Evolutionary conservation across 2,113 vertebrate genomes (phyloP), one percentile per base, ranked within the genome.

Genomic region (Lepidiolamprologus cunningtoni): DNA sequence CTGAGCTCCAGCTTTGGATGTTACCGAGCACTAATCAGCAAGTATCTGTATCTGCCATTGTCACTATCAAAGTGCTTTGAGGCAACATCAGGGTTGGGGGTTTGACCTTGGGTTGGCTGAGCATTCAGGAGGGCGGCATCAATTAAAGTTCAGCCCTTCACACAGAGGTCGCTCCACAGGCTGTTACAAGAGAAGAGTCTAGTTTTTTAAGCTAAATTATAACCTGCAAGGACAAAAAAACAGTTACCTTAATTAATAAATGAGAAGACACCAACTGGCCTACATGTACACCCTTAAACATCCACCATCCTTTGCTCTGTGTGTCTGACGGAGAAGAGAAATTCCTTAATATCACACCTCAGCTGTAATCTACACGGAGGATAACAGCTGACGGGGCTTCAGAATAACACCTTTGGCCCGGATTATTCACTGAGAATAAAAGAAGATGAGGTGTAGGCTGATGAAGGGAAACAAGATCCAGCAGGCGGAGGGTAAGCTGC

Each of bases 351-450:
- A 78, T 83, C 35, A n/a, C 85, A 81, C 87, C 85, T 86, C 68
- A 66, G 76, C 87, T 86, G 79, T 83, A 89, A 89, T 89, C 87
- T 81, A 35, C 42, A 6, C n/a, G 5, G n/a, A n/a, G n/a, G n/a
- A n/a, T n/a, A n/a, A n/a, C n/a, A n/a, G n/a, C n/a, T n/a, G n/a
- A n/a, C n/a, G n/a, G n/a, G n/a, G 85, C 78, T 76, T 61, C 87
- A 54, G 47, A 84, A 26, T 37, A 21, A 86, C 79, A 84, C 83
- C 76, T 79, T 57, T 5, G 52, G 19, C 9, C 85, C 54, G 47
- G 37, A 88, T 92, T 89, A 92, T 89, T 89, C 85, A 89, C 52
- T 14, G n/a, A 40, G 82, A 87, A 89, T 79, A 50, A 82, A 73
- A 81, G 19, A 80, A 84, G 35, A 42, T 21, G 47, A 66, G 86